Conservation (phyloP, 2,113 vertebrate species). For the Hypocryptadius cinnamomeus region DNA sequence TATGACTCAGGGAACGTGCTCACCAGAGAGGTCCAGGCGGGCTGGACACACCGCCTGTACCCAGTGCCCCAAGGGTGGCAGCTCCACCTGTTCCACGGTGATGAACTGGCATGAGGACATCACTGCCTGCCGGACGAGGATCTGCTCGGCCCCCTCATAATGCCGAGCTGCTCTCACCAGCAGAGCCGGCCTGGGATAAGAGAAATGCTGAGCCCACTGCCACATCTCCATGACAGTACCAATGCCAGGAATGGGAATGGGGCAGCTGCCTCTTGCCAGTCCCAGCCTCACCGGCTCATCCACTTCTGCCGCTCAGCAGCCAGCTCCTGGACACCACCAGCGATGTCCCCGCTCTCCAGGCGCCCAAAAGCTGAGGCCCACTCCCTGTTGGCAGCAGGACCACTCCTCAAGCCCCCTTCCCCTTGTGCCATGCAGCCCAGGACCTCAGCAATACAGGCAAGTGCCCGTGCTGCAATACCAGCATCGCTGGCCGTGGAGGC, state of each 20-base stretch:
- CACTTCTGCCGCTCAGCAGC: conserved; percentile 78
- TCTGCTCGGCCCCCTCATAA: conserved; percentile 90
- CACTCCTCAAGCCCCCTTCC: conserved; percentile 85
- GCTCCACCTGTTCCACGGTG: conserved; percentile 38
- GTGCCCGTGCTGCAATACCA: conserved; percentile 78
- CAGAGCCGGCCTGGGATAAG: conserved; percentile 74
- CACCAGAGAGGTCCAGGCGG: conserved; percentile 90
- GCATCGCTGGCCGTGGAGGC: conserved; percentile 65
- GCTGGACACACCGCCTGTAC: conserved; percentile 84
- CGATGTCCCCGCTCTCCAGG: conserved; percentile 76
- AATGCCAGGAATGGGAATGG: fast-evolving
- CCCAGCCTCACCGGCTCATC: conserved; percentile 80
- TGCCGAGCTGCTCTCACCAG: conserved; percentile 89
- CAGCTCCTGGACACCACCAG: conserved; percentile 67
- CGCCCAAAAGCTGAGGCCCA: conserved; percentile 77
- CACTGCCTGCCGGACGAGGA: conserved; percentile 85
- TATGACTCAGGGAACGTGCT: not conserved
- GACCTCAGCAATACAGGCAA: conserved; percentile 88
- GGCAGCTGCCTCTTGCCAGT: not conserved
- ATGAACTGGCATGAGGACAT: conserved; percentile 85
- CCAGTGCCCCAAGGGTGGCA: conserved; percentile 78
- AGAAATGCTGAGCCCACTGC: not conserved
- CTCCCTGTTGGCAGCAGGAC: conserved; percentile 86
- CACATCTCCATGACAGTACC: fast-evolving
- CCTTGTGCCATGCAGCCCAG: conserved; percentile 86